Conservation (phyloP, 2,797 vertebrate species). For the Sciurus vulgaris region DNA sequence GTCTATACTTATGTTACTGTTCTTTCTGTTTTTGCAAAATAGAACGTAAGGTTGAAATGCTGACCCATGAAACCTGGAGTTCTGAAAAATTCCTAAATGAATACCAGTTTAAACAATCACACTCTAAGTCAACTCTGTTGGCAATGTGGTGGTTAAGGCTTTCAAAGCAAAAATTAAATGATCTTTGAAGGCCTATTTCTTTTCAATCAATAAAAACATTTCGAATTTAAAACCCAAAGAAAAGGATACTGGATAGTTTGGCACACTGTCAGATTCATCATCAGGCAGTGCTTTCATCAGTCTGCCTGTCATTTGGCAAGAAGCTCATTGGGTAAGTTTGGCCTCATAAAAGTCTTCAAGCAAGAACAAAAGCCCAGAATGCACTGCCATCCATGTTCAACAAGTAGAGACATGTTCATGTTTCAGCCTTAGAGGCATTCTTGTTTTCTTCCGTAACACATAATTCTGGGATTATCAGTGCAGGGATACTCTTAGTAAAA, state of each 20-base stretch:
- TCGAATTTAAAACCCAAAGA: constrained; percentile 72
- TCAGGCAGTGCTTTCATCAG: constrained; percentile 39
- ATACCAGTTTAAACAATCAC: constrained; percentile 47
- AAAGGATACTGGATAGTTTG: constrained; percentile 58
- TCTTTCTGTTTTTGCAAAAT: constrained; percentile 47
- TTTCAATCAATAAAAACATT: constrained; percentile 71
- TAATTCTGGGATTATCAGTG: not conserved
- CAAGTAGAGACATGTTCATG: not conserved
- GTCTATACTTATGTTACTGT: not conserved
- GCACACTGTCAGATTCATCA: constrained; percentile 56
- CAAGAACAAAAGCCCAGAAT: not conserved
- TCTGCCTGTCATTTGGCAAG: not conserved
- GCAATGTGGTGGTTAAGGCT: constrained; percentile 51
- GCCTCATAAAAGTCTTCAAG: constrained; percentile 5
- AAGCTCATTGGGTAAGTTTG: not conserved
- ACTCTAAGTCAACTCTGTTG: constrained; percentile 46
- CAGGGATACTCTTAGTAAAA: constrained; percentile 15
- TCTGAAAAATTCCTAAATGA: constrained; percentile 22
- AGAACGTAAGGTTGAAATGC: constrained; percentile 16
- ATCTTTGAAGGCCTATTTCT: constrained; percentile 60
- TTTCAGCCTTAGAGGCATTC: constrained; percentile 38
- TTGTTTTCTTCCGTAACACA: constrained; percentile 46
- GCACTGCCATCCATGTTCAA: not conserved
- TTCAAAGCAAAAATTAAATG: constrained; percentile 73
- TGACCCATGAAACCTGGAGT: constrained; percentile 27